Evolutionary conservation across 2,888 invertebrate genomes (phyloP).

Genomic region (Noctua fimbriata): DNA sequence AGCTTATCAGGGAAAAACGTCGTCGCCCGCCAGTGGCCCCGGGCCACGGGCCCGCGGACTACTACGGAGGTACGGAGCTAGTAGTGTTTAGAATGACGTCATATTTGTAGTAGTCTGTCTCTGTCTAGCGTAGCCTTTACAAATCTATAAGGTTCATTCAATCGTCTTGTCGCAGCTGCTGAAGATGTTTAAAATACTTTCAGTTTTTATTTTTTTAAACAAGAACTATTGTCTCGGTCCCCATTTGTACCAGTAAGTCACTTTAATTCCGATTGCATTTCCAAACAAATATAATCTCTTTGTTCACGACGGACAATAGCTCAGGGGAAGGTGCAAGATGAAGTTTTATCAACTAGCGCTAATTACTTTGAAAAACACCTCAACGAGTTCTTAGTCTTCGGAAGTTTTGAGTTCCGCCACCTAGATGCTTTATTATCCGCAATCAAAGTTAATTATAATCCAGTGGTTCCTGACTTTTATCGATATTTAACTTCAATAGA

Average conservation of each 20-base stretch:
- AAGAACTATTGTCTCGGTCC: neutral
- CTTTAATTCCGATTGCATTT: slow-evolving; percentile 28
- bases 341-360: slow-evolving; percentile 21
- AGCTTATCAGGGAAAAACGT: neutral
- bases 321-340: neutral
- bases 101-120: neutral
- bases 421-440: neutral
- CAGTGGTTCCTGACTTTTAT: neutral
- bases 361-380: slow-evolving; percentile 27
- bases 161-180: neutral
- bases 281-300: slow-evolving; percentile 13
- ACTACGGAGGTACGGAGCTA: neutral
- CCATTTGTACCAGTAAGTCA: neutral
- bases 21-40: neutral
- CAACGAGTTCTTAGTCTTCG: slow-evolving; percentile 9
- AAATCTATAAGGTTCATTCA: neutral
- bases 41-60: neutral
- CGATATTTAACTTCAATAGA: neutral
- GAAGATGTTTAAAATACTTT: slow-evolving; percentile 7
- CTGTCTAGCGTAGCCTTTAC: neutral
- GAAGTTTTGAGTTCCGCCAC: neutral
- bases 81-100: slow-evolving; percentile 3
- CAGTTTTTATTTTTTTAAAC: neutral
- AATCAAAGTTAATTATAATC: neutral
- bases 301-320: slow-evolving; percentile 15